Evolutionary conservation across 23 tunicate genomes (phyloP).

Genomic region (Styela clava): DNA sequence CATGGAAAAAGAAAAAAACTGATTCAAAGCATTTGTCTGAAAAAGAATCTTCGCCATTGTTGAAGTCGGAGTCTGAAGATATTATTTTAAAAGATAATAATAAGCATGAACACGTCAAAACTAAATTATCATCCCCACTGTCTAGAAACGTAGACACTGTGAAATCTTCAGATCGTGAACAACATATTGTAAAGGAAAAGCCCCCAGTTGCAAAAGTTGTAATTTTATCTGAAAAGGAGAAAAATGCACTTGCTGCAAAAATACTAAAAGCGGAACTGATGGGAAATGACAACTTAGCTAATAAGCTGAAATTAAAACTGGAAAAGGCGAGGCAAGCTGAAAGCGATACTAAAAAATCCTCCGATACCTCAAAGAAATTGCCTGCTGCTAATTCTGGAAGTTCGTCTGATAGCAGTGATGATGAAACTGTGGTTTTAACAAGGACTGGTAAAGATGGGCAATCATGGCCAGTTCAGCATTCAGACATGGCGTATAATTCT

Average conservation of each 20-base stretch:
- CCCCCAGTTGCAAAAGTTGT: not conserved
- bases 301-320: constrained; percentile 55
- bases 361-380: not conserved
- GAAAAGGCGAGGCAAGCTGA: constrained; percentile 49
- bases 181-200: not conserved
- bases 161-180: not conserved
- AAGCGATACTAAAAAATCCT: not conserved
- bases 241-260: constrained; percentile 77
- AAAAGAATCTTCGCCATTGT: not conserved
- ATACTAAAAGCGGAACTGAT: constrained; percentile 76
- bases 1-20: not conserved
- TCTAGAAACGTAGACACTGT: not conserved
- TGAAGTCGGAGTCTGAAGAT: not conserved
- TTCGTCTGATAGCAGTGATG: constrained; percentile 25
- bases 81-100: no score
- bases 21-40: not conserved
- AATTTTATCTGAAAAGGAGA: constrained; percentile 77
- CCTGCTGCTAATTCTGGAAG: not conserved
- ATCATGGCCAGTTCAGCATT: constrained; percentile 73
- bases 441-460: constrained; percentile 72
- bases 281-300: constrained; percentile 59
- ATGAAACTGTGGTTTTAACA: constrained; percentile 63
- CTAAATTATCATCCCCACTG: not conserved
- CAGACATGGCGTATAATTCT: not conserved
- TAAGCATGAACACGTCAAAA: not conserved